Evolutionary conservation across 1,140 invertebrate species (phyloP).

Genomic region (Calosoma granatense): DNA sequence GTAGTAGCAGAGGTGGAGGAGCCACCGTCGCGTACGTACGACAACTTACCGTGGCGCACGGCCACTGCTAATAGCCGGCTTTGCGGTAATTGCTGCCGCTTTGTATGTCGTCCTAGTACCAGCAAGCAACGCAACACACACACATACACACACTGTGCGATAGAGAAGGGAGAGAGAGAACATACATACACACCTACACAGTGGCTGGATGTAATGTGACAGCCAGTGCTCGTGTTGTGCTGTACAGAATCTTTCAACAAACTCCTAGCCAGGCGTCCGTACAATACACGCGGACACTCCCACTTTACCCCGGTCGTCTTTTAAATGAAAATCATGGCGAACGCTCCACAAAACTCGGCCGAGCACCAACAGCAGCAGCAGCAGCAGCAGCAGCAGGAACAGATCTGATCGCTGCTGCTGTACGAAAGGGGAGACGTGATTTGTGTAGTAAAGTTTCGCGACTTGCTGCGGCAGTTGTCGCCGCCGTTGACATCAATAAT

Average conservation of each 20-base stretch:
- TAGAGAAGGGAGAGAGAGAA: background rate
- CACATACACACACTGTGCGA: background rate
- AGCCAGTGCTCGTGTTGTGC: too few relatives aligned
- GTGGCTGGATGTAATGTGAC: too few relatives aligned
- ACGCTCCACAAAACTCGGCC: too few relatives aligned
- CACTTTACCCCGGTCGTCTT: conserved; percentile 21
- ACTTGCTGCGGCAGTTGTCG: conserved; percentile 8
- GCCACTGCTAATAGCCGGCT: conserved; percentile 3
- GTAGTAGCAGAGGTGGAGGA: background rate
- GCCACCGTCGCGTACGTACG: background rate
- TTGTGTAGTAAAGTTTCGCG: conserved; percentile 21
- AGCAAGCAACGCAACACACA: background rate
- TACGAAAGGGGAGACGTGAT: conserved; percentile 20
- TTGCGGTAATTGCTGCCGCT: conserved; percentile 4
- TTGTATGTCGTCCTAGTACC: background rate
- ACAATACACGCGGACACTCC: conserved; percentile 20
- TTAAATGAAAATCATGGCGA: background rate
- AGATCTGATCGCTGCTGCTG: background rate
- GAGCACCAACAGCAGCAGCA: background rate
- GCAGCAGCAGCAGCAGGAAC: background rate
- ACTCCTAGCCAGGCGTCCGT: background rate
- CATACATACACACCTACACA: background rate
- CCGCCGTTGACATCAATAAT: conserved; percentile 14
- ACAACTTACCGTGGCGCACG: background rate
- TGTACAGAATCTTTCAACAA: background rate